phyloP scores from a whole-genome alignment of 2,888 invertebrate species.

The Thymelicus lineola region DNA sequence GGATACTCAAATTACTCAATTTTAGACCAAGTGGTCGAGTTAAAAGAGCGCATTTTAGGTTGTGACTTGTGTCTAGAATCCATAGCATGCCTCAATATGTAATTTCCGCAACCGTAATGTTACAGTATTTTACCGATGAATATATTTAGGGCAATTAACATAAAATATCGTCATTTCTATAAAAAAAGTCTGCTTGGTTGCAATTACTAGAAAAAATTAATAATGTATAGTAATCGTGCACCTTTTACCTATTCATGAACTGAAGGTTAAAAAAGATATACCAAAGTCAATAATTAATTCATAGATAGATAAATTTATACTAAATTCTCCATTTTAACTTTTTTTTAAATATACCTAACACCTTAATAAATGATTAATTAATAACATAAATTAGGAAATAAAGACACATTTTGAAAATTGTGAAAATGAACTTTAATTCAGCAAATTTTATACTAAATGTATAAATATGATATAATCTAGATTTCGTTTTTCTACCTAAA shows the following conservation, averaged over 20 bases:
- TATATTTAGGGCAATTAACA: background rate
- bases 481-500: constrained; percentile 84
- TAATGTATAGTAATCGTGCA: too few species aligned
- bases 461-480: constrained; percentile 85
- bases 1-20: background rate
- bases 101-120: background rate
- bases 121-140: background rate
- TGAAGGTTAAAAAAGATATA: too few species aligned
- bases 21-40: background rate
- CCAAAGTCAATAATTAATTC: too few species aligned
- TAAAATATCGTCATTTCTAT: background rate
- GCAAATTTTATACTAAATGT: constrained; percentile 85
- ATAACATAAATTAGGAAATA: constrained; percentile 25
- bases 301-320: too few species aligned
- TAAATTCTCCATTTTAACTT: background rate
- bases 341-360: too few species aligned
- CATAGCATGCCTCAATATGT: constrained; percentile 1
- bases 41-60: background rate
- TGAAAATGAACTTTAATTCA: constrained; percentile 86
- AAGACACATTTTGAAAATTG: constrained; percentile 77
- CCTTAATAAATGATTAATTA: background rate
- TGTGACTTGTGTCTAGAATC: background rate
- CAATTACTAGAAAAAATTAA: too few species aligned
- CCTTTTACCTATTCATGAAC: too few species aligned
- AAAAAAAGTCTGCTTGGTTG: too few species aligned